Conservation (phyloP, 2,888 invertebrate species). For the Amitus sp. region DNA sequence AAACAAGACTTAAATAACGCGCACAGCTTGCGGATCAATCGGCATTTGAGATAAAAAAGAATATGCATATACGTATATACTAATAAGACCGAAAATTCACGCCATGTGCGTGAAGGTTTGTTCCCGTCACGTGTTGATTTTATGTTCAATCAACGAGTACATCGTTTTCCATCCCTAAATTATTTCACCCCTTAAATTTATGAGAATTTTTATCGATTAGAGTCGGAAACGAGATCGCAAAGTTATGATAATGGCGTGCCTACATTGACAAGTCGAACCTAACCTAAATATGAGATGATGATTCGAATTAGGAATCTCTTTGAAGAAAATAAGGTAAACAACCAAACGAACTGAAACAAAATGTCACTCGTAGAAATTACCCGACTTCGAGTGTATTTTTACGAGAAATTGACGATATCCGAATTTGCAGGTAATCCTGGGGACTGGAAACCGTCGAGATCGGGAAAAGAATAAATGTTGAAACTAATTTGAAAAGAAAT, state of each 20-base stretch:
- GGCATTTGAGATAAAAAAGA: neutral
- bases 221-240: too few relatives aligned
- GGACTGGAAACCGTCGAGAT: too few relatives aligned
- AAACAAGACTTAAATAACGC: neutral
- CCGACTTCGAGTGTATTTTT: too few relatives aligned
- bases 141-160: neutral
- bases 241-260: neutral
- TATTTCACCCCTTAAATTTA: too few relatives aligned
- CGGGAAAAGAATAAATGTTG: too few relatives aligned
- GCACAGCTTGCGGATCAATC: neutral
- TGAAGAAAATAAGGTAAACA: too few relatives aligned
- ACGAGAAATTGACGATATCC: too few relatives aligned
- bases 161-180: neutral
- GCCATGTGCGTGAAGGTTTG: conserved; percentile 29
- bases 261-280: neutral
- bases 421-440: too few relatives aligned
- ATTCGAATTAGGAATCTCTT: neutral
- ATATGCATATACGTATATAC: conserved; percentile 6
- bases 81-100: neutral
- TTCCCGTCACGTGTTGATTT: conserved; percentile 10
- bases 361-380: too few relatives aligned
- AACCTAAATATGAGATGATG: neutral
- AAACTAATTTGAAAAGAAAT: too few relatives aligned
- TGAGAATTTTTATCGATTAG: neutral
- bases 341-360: too few relatives aligned